Base-by-base conservation (phyloP, 2,113 vertebrate species). In the Corvus hawaiiensis region DNA sequence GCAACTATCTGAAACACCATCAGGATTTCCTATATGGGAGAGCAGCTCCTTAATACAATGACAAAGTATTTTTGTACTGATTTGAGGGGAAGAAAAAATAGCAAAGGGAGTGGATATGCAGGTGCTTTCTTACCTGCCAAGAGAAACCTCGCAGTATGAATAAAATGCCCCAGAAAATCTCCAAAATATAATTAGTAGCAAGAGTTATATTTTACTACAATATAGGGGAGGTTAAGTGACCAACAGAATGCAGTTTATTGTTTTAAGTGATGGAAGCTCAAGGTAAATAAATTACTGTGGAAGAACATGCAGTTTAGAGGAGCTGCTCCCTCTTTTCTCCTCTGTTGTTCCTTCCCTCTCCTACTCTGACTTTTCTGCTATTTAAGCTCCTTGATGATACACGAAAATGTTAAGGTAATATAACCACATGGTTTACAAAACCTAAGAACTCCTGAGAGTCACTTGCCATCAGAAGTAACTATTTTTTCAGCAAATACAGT, bases 41-140 rank as follows among this genome's bases (percentile, higher is more conserved):
- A 62, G 4, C 6, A 43, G 9, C 4, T 61, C 32, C 51, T 90
- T 43, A 44, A 77, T 21, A 51, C 16, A 64, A 68, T 28, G 37
- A 81, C 14, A 41, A 89, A 43, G 13, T 9, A 16, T 35, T 91
- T 89, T n/a, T 75, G 21, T 27, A 68, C 27, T 27, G 26, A 33
- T 69, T 54, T 28, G 5, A 74, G 11, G 32, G 28, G 37, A 58
- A 84, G n/a, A 30, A 87, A 79, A 80, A 76, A 12, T 4, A 35
- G 2, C 11, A 16, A 27, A 39, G 13, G 12, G 9, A 6, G 7
- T 12, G 12, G 14, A 14, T 13, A 43, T 41, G 22, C 44, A 46
- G 2, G 2, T 4, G 1, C 21, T 49, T 46, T 33, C 15, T 62
- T 30, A 48, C 0, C 4, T 16, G 32, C 27, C 30, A 48, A 35